These are phyloP conservation scores for Schizopygopsis malacanthus DNA, from an alignment of 2,797 vertebrate genomes.

Conservation along the genomic window DNA sequence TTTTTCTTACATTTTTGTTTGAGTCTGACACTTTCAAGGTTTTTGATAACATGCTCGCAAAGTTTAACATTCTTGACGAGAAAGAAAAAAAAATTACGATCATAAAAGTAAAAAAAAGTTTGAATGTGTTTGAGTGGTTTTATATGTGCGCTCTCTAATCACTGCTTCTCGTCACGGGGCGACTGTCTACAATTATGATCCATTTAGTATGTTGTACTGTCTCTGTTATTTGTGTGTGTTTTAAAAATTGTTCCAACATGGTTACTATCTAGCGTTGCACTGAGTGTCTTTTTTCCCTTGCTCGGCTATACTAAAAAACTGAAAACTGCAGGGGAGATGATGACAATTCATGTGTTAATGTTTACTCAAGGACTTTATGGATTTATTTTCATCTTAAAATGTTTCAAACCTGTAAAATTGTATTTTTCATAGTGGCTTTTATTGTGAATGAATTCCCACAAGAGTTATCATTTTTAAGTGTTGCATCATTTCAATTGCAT, in stretches of 20 bases:
- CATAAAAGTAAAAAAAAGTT: background rate
- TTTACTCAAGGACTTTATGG: conserved; percentile 98
- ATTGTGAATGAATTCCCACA: conserved; percentile 89
- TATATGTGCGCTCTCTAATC: conserved; percentile 37
- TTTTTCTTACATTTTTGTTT: conserved; percentile 69
- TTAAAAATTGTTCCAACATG: conserved; percentile 78
- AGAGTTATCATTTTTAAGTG: conserved; percentile 67
- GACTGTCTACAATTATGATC: conserved; percentile 73
- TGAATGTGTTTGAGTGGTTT: conserved; percentile 66
- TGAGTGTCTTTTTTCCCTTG: conserved; percentile 92
- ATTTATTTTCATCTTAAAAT: conserved; percentile 82
- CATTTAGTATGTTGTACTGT: conserved; percentile 79
- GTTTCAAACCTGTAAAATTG: conserved; percentile 88
- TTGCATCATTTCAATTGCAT: conserved; percentile 89
- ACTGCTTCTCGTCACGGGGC: conserved; percentile 48
- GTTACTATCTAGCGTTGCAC: conserved; percentile 92
- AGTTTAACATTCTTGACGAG: conserved; percentile 71
- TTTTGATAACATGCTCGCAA: conserved; percentile 68
- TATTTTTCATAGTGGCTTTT: conserved; percentile 96
- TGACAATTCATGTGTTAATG: conserved; percentile 96
- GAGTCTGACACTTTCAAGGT: conserved; percentile 82
- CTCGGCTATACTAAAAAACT: conserved; percentile 82
- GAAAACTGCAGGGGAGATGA: conserved; percentile 80
- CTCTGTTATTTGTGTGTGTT: conserved; percentile 73
- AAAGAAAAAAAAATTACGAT: conserved; percentile 61